phyloP scores from a whole-genome alignment of 2,113 vertebrate species.

The Struthio camelus region DNA sequence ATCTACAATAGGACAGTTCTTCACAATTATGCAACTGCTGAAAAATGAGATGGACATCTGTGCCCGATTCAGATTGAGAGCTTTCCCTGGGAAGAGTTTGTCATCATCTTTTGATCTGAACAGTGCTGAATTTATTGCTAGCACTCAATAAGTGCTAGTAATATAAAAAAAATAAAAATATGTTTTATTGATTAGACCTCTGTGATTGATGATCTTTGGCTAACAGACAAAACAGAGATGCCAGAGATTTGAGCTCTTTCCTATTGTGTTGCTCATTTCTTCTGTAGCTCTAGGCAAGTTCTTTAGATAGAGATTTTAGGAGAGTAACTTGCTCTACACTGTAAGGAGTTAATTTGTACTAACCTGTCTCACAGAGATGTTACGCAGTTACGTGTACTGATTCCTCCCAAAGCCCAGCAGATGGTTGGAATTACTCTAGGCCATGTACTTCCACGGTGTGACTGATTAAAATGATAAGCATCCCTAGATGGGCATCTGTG shows the following conservation, averaged over 20 bases:
- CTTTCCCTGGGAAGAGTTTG: background rate
- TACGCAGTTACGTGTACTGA: background rate
- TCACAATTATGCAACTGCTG: background rate
- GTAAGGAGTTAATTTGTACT: background rate
- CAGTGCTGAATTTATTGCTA: background rate
- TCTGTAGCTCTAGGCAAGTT: background rate
- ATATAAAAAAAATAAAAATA: background rate
- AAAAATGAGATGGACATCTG: background rate
- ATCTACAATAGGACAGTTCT: conserved; percentile 1
- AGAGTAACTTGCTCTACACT: background rate
- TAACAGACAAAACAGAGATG: background rate
- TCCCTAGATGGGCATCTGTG: background rate
- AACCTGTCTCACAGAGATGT: too few relatives aligned
- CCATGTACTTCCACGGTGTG: background rate
- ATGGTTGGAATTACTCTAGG: background rate
- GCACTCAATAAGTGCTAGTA: background rate
- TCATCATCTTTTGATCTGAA: background rate
- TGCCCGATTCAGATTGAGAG: background rate
- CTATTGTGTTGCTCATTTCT: background rate
- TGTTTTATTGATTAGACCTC: background rate
- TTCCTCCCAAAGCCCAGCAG: background rate
- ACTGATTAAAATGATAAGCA: background rate
- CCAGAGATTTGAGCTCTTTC: background rate
- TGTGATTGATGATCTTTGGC: background rate
- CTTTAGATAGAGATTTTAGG: background rate